A percentile compares a stretch with the other conserved stretches of the same genome.
These are phyloP conservation scores for Pterostichus madidus DNA, from an alignment of 2,888 invertebrate species.

Conservation along the genomic window DNA sequence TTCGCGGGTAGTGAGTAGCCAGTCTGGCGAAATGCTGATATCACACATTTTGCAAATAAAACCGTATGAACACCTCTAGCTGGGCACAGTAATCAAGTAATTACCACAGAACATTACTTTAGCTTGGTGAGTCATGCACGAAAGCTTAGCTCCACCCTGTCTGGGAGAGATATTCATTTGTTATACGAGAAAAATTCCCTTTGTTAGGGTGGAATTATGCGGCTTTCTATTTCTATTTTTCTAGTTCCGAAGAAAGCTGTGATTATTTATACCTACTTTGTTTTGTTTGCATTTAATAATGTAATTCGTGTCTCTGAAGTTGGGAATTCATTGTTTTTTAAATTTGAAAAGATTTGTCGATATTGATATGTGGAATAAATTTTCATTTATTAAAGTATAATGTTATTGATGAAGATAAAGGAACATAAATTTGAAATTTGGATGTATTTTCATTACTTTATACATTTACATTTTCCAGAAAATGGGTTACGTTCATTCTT, in stretches of 20 bases:
- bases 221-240: constrained; percentile 41
- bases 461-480: constrained; percentile 15
- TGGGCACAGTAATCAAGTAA: constrained; percentile 44
- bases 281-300: constrained; percentile 13
- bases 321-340: constrained; percentile 26
- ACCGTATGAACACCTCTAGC: constrained; percentile 9
- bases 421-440: constrained; percentile 13
- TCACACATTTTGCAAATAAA: constrained; percentile 41
- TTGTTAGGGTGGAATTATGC: constrained; percentile 21
- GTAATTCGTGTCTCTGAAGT: background rate
- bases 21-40: constrained; percentile 24
- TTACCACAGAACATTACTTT: constrained; percentile 27
- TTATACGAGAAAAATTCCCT: constrained; percentile 35
- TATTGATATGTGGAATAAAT: constrained; percentile 28
- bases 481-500: constrained; percentile 1
- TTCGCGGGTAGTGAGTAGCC: constrained; percentile 1
- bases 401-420: constrained; percentile 2
- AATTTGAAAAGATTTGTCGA: background rate
- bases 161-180: constrained; percentile 40
- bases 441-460: background rate
- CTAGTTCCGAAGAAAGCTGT: constrained; percentile 19
- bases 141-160: constrained; percentile 45
- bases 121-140: constrained; percentile 35
- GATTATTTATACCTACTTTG: constrained; percentile 7
- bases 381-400: constrained; percentile 17